Base-by-base conservation (phyloP, 2,797 vertebrate genomes). In the Poeciliopsis paucimaculata region DNA sequence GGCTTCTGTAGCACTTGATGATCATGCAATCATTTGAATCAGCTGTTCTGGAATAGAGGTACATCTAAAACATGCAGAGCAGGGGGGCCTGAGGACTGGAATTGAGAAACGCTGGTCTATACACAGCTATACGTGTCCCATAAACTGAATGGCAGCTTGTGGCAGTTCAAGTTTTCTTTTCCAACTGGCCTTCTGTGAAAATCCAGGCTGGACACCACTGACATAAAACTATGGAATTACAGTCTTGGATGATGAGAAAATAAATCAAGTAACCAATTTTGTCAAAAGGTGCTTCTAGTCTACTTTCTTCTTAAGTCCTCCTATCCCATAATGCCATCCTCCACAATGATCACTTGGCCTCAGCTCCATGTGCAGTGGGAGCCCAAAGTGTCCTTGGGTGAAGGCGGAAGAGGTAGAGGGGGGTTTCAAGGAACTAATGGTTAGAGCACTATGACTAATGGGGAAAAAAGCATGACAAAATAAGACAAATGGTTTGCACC, bases 401-500 rank as follows among this genome's bases (percentile, higher is more conserved):
- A 95, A 95, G 91, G 92, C 94, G 20, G 64, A 26, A 53, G 51
- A 10, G 23, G 23, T 23, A 53, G 39, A 15, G 41, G 26, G 39
- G 94, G 90, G 91, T 95, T 90, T 93, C 77, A 83, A 94, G 90
- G 89, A 95, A 93, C 91, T 95, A 95, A 95, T 93, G 92, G 93
- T 93, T 93, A 93, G 87, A 83, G 82, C 90, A 18, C 91, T 94
- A 94, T 95, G 95, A 96, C 95, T 95, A 96, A 95, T 95, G 94
- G 91, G 90, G 90, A 90, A 95, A 45, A 95, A 95, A 92, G 94
- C 90, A 86, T 95, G 95, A 95, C 94, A 96, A 96, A 96, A 95
- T 94, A 96, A 96, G 96, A 96, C 93, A 94, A 96, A 96, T 96
- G 95, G 94, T 94, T 94, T 94, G 90, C 92, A 95, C 94, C 95